phyloP scores from a whole-genome alignment of 2,113 vertebrate genomes.

The Gobiocypris rarus region DNA sequence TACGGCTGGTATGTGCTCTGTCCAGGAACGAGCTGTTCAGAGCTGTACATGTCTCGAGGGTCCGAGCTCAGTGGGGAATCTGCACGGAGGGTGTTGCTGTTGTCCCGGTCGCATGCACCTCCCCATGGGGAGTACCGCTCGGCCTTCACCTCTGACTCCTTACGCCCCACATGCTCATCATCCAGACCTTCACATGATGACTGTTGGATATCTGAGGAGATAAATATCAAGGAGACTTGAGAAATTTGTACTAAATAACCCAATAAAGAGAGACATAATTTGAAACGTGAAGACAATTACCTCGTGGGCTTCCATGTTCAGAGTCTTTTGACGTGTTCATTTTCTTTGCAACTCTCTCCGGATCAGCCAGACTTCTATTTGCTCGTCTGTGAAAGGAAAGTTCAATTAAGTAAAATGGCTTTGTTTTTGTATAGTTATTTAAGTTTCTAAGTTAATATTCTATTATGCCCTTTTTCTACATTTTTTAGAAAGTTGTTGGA shows the following conservation, averaged over 20 bases:
- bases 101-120: constrained; percentile 68
- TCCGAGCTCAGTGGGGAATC: constrained; percentile 72
- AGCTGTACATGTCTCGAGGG: constrained; percentile 73
- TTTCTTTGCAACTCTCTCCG: constrained; percentile 68
- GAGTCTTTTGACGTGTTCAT: constrained; percentile 60
- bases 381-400: constrained; percentile 64
- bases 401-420: not conserved
- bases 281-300: constrained; percentile 49
- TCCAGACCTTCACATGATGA: constrained; percentile 71
- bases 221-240: not conserved
- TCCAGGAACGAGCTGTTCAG: constrained; percentile 83
- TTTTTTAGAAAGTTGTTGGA: too few relatives aligned
- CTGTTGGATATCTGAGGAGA: not conserved
- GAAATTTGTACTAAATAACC: not conserved
- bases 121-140: constrained; percentile 81
- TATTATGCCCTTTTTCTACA: too few relatives aligned
- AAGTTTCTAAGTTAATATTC: not conserved
- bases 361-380: constrained; percentile 63
- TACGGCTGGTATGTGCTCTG: constrained; percentile 77
- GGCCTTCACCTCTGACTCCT: constrained; percentile 70
- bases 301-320: constrained; percentile 69
- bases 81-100: constrained; percentile 62
- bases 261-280: not conserved
- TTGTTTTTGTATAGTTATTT: not conserved
- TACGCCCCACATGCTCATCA: constrained; percentile 66